Conservation (phyloP, 2,888 invertebrate genomes). For the Caenorhabditis sp. region DNA sequence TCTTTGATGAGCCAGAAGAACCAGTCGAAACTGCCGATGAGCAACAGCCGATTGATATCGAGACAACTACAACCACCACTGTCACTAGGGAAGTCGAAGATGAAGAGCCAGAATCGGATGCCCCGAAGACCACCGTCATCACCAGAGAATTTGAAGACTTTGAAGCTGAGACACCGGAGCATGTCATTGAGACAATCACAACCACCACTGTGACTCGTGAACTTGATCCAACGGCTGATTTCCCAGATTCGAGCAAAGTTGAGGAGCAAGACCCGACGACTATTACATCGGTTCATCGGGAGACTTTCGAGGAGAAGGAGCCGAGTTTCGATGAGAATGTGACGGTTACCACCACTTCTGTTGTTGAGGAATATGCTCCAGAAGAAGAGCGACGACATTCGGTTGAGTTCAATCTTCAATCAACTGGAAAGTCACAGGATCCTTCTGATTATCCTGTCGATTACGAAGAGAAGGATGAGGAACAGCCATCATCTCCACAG, state of each 20-base stretch:
- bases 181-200: conserved; percentile 10
- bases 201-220: conserved; percentile 17
- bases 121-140: not conserved
- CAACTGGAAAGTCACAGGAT: conserved; percentile 2
- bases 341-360: not conserved
- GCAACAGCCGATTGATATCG: conserved; percentile 2
- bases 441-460: not conserved
- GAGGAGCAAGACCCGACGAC: conserved; percentile 1
- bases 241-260: conserved; percentile 1
- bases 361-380: not conserved
- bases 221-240: not conserved
- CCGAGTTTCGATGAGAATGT: not conserved
- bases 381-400: not conserved
- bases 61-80: conserved; percentile 12
- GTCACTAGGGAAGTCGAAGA: conserved; percentile 3
- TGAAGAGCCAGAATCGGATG: not conserved
- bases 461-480: conserved; percentile 1
- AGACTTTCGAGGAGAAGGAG: not conserved
- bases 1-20: conserved; percentile 1
- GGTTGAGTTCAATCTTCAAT: not conserved
- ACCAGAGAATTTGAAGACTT: conserved; percentile 14
- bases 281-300: not conserved
- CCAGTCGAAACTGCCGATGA: not conserved
- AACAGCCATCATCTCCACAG: not conserved
- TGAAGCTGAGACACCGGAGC: not conserved